Conservation (phyloP, 1,140 invertebrate genomes). For the Drosophila yakuba region DNA sequence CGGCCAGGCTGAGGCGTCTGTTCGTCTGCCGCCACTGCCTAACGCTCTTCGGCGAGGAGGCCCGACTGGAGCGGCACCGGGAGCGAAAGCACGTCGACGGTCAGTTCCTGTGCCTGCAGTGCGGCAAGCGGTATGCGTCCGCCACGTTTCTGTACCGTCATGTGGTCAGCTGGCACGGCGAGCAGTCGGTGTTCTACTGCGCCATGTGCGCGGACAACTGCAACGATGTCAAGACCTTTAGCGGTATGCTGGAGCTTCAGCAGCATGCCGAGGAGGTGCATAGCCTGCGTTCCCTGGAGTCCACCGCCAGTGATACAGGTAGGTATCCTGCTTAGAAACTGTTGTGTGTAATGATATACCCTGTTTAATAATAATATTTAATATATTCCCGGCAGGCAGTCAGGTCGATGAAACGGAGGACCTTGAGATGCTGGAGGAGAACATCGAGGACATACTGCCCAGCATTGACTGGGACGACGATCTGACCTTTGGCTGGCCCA, state of each 20-base stretch:
- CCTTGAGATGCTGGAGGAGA: conserved; percentile 71
- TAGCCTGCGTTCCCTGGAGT: conserved; percentile 22
- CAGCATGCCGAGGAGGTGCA: conserved; percentile 56
- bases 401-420: conserved; percentile 63
- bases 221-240: conserved; percentile 59
- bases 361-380: background rate
- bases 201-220: conserved; percentile 59
- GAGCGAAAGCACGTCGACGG: conserved; percentile 50
- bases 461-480: conserved; percentile 68
- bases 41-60: conserved; percentile 56
- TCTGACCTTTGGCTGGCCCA: conserved; percentile 66
- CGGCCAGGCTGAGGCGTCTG: conserved; percentile 29
- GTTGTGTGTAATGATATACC: background rate
- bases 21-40: conserved; percentile 61
- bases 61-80: conserved; percentile 46
- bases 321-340: background rate
- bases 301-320: conserved; percentile 12
- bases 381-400: conserved; percentile 13
- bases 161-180: conserved; percentile 64
- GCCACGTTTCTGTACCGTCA: conserved; percentile 62
- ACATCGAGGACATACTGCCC: conserved; percentile 66
- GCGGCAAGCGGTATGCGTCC: conserved; percentile 60
- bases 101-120: conserved; percentile 63
- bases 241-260: conserved; percentile 40
- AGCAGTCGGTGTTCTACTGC: conserved; percentile 67